phyloP scores from a whole-genome alignment of 2,113 vertebrate species.

The Argyrosomus japonicus region DNA sequence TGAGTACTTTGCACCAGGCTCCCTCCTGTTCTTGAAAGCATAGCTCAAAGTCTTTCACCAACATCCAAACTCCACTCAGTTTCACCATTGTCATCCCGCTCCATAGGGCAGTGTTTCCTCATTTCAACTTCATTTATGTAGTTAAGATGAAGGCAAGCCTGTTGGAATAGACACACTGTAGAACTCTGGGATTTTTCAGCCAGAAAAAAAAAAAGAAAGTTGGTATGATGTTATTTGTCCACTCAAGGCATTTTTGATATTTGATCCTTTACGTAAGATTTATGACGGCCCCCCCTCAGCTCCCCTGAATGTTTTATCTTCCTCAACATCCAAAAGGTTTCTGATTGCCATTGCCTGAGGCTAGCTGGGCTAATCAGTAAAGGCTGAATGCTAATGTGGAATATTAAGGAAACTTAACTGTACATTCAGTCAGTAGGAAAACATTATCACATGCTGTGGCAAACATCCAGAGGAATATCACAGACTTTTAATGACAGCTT shows the following conservation, averaged over 20 bases:
- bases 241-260: conserved; percentile 32
- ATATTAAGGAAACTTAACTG: conserved; percentile 8
- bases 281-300: not conserved
- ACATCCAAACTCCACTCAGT: conserved; percentile 69
- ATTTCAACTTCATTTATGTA: conserved; percentile 60
- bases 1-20: conserved; percentile 83
- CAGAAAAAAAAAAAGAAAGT: not conserved
- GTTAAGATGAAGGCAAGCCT: conserved; percentile 27
- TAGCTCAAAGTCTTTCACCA: conserved; percentile 81
- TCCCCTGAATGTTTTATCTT: conserved; percentile 11
- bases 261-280: conserved; percentile 11
- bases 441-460: not conserved
- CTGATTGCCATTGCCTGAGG: conserved; percentile 33
- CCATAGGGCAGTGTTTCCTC: conserved; percentile 41
- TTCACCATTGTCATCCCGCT: conserved; percentile 60
- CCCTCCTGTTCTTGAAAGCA: conserved; percentile 84
- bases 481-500: not conserved
- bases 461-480: conserved; percentile 2
- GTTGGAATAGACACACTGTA: not conserved
- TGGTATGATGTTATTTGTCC: conserved; percentile 24
- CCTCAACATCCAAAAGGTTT: conserved; percentile 7
- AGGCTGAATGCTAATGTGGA: conserved; percentile 31
- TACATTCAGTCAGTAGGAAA: not conserved
- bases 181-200: conserved; percentile 3
- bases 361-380: conserved; percentile 26